Base-by-base conservation (phyloP, 2,888 invertebrate genomes). In the Julus scanicus region DNA sequence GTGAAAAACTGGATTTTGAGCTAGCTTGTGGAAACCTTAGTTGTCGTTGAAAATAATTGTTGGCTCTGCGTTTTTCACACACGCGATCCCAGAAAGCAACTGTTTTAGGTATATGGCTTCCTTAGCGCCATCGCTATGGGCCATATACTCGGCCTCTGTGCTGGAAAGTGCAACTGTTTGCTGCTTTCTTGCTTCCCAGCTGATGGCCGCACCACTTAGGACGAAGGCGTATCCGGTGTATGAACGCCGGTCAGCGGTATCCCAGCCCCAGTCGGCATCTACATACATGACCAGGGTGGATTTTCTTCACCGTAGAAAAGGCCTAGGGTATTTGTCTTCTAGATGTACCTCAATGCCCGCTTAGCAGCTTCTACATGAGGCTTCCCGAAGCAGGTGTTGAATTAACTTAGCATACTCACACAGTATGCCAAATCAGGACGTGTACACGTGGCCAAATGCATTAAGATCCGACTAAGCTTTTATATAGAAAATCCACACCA, bases 191-290 rank as follows among this genome's bases (percentile, higher is more conserved):
- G 57, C 57, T 57, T 57, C 17, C 57, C 57, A 57, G 57, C 57
- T 57, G 17, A 57, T 17, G 1, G 57, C 57, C 1, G 57, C 57
- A 44, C 91, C 91, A 89, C 89, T 90, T 0, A 91, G 80, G 88
- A 89, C 87, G 80, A 91, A 89, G 1, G 91, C 13, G 88, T 90
- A 91, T 17, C 92, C 91, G 29, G 90, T 90, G 20, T 91, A 91
- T 6, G 91, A 91, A 87, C 91, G 91, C 37, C 91, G 88, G 87
- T 90, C 89, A 86, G 90, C 90, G 6, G 39, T 84, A 71, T 90
- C 90, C 8, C 89, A 89, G n/a, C 90, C 91, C 91, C 90, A 92
- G 87, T 91, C 91, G 20, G 91, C 89, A 90, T 91, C 91, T 44
- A 89, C 90, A 88, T 90, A 92, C 9, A 90, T 90, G 20, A 83